Evolutionary conservation across 1,140 invertebrate species (phyloP).

Genomic region (Drosophila takahashii): DNA sequence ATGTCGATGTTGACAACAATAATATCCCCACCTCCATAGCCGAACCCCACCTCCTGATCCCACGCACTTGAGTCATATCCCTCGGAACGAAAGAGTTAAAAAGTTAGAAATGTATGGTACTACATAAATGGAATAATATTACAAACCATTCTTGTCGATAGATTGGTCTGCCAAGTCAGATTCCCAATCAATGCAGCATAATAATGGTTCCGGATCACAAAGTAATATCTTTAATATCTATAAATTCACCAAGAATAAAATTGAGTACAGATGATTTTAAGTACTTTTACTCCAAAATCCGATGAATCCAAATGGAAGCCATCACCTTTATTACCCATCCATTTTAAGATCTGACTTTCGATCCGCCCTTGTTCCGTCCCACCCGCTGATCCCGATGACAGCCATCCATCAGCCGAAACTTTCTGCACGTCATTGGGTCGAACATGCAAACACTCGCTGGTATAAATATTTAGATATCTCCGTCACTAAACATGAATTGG

Average conservation of each 20-base stretch:
- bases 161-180: no score
- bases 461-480: constrained; percentile 54
- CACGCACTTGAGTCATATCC: constrained; percentile 5
- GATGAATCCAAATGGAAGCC: neutral
- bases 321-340: neutral
- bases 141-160: neutral
- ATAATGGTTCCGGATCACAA: no score
- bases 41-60: neutral
- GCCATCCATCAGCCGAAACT: constrained; percentile 28
- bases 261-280: no score
- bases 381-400: constrained; percentile 35
- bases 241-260: no score
- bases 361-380: constrained; percentile 11
- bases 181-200: no score
- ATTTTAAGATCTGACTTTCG: neutral
- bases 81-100: neutral
- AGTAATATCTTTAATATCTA: no score
- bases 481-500: constrained; percentile 69
- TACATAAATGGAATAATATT: constrained; percentile 1
- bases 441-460: constrained; percentile 48
- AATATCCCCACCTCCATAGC: constrained; percentile 12
- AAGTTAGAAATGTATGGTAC: constrained; percentile 14
- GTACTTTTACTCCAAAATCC: no score
- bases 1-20: constrained; percentile 71
- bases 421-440: constrained; percentile 38